Evolutionary conservation across 2,888 invertebrate species (phyloP).

Genomic region (Protophormia terraenovae): DNA sequence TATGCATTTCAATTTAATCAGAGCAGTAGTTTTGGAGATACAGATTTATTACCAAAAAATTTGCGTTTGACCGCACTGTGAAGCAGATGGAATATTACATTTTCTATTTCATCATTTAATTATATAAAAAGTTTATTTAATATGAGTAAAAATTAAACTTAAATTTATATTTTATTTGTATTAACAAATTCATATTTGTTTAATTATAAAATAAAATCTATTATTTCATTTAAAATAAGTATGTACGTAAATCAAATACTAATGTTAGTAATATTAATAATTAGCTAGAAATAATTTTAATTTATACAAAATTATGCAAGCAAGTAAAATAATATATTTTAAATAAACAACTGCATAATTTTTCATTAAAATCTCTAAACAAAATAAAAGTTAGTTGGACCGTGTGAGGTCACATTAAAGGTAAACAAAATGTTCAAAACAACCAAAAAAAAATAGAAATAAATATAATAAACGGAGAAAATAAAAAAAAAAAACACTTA

Average conservation of each 20-base stretch:
- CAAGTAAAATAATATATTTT: not conserved
- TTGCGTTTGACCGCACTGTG: too few species aligned
- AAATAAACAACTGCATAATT: slow-evolving; percentile 42
- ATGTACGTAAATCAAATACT: not conserved
- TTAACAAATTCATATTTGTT: too few species aligned
- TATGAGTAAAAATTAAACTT: too few species aligned
- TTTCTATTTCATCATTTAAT: too few species aligned
- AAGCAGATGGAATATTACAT: too few species aligned
- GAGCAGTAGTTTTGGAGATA: too few species aligned
- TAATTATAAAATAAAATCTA: too few species aligned
- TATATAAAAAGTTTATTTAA: too few species aligned
- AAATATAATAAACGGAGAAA: not conserved
- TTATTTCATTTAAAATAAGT: not conserved
- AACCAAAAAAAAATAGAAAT: not conserved
- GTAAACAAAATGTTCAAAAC: not conserved
- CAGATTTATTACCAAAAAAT: too few species aligned
- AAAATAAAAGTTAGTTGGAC: not conserved
- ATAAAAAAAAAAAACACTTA: not conserved
- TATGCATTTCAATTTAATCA: too few species aligned
- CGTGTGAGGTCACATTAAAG: slow-evolving; percentile 25
- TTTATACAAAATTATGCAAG: slow-evolving; percentile 32
- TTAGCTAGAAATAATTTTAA: slow-evolving; percentile 8
- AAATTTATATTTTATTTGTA: not conserved
- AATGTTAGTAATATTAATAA: slow-evolving; percentile 11
- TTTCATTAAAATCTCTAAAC: slow-evolving; percentile 29